Evolutionary conservation across 2,797 vertebrate genomes (phyloP).

Genomic region (Austrolebias charrua): DNA sequence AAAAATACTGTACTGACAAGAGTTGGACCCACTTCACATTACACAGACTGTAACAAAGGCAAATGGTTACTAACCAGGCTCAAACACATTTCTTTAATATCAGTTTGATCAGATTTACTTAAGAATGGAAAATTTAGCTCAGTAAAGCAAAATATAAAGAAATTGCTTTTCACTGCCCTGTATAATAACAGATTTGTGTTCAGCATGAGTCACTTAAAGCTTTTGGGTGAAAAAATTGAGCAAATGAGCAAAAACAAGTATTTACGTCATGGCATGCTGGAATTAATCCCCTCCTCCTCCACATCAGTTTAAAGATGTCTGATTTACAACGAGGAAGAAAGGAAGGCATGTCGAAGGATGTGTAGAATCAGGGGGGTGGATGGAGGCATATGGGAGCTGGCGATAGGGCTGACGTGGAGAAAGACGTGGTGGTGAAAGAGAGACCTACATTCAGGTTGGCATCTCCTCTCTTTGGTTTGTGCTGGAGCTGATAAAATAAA

Average conservation of each 20-base stretch:
- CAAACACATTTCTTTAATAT: no score
- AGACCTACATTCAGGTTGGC: slow-evolving; percentile 7
- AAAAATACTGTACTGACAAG: neutral
- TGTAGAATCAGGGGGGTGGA: neutral
- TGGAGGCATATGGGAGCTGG: slow-evolving; percentile 7
- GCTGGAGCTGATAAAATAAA: neutral
- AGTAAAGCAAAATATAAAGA: neutral
- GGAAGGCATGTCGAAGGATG: neutral
- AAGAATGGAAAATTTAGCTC: no score
- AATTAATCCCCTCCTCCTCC: slow-evolving; percentile 2
- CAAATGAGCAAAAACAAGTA: neutral
- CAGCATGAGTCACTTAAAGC: neutral
- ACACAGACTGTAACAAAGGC: neutral
- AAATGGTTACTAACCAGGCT: no score
- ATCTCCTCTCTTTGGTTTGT: slow-evolving; percentile 12
- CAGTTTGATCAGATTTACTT: no score
- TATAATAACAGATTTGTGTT: slow-evolving; percentile 11
- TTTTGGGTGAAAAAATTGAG: neutral
- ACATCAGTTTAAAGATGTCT: slow-evolving; percentile 11
- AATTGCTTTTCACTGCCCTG: neutral
- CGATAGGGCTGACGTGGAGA: slow-evolving; percentile 12
- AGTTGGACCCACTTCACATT: neutral
- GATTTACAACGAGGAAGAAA: slow-evolving; percentile 5
- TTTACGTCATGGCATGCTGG: neutral
- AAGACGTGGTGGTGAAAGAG: slow-evolving; percentile 2